A percentile compares a stretch with the other conserved stretches of the same genome.
phyloP scores from a whole-genome alignment of 2,113 vertebrate genomes.

The Chascanopsetta lugubris region DNA sequence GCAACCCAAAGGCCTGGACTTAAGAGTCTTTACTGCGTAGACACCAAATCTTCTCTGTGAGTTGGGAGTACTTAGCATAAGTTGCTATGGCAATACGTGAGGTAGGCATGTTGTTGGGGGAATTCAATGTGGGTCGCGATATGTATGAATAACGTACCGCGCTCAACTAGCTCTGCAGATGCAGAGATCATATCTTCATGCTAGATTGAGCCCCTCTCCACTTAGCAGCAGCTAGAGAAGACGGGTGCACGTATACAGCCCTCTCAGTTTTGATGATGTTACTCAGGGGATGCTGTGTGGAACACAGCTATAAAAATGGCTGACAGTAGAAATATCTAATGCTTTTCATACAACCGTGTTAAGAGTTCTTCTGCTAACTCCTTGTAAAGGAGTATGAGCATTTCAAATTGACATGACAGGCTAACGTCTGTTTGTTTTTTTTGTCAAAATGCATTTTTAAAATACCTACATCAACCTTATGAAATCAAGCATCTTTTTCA shows the following conservation, averaged over 20 bases:
- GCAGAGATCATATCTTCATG: conserved; percentile 53
- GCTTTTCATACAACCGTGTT: conserved; percentile 25
- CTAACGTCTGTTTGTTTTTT: background rate
- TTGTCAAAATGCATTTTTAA: background rate
- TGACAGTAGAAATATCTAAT: conserved; percentile 45
- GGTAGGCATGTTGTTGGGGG: conserved; percentile 34
- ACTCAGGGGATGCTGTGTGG: conserved; percentile 31
- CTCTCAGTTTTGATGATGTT: conserved; percentile 20
- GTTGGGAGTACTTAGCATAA: conserved; percentile 44
- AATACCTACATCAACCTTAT: background rate
- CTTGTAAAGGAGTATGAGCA: background rate
- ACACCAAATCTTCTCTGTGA: conserved; percentile 45
- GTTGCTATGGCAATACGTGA: conserved; percentile 60
- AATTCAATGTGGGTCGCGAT: conserved; percentile 31
- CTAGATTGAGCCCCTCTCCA: conserved; percentile 42
- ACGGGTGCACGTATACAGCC: conserved; percentile 11
- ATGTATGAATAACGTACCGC: conserved; percentile 55
- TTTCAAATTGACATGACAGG: background rate
- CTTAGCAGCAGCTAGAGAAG: conserved; percentile 43
- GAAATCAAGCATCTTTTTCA: no score
- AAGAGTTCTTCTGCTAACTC: conserved; percentile 21
- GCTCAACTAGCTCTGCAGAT: conserved; percentile 43
- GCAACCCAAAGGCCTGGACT: conserved; percentile 28
- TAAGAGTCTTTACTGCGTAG: conserved; percentile 22
- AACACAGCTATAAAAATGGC: conserved; percentile 8